A percentile compares a stretch with the other conserved stretches of the same genome.
Conservation (phyloP, 2,797 vertebrate species). For the Urosaurus nigricauda region DNA sequence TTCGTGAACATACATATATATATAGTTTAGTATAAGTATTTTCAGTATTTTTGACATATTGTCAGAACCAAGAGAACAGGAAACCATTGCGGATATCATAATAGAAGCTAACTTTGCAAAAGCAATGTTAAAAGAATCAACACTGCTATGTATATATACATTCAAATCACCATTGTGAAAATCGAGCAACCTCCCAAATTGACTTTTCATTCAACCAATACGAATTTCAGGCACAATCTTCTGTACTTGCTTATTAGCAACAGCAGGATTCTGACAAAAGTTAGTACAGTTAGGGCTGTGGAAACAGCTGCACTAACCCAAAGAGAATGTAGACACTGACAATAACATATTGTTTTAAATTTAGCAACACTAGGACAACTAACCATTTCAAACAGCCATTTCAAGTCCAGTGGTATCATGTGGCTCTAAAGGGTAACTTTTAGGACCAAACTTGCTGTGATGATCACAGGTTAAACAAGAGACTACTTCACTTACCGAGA, state of each 20-base stretch:
- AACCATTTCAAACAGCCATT: not conserved
- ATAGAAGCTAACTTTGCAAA: not conserved
- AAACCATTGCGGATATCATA: not conserved
- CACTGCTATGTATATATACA: too few species aligned
- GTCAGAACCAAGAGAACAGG: not conserved
- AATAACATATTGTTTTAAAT: not conserved
- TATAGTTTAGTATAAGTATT: not conserved
- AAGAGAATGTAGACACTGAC: not conserved
- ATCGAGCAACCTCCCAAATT: not conserved
- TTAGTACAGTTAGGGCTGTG: not conserved
- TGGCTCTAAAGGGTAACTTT: not conserved
- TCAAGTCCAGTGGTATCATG: not conserved
- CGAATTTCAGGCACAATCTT: not conserved
- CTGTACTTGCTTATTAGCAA: not conserved
- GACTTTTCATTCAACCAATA: not conserved
- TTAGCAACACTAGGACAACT: not conserved
- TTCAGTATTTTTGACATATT: not conserved
- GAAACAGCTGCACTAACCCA: not conserved
- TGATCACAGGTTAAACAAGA: not conserved
- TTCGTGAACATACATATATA: not conserved
- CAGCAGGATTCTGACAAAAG: not conserved
- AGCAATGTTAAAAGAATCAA: not conserved
- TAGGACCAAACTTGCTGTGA: not conserved
- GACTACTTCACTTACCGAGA: not conserved
- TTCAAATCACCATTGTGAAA: not conserved